Percentiles rank a stretch among this genome's conserved stretches.
These are phyloP conservation scores for Apodemus agrarius DNA, from an alignment of 2,797 vertebrate genomes.

Conservation along the genomic window DNA sequence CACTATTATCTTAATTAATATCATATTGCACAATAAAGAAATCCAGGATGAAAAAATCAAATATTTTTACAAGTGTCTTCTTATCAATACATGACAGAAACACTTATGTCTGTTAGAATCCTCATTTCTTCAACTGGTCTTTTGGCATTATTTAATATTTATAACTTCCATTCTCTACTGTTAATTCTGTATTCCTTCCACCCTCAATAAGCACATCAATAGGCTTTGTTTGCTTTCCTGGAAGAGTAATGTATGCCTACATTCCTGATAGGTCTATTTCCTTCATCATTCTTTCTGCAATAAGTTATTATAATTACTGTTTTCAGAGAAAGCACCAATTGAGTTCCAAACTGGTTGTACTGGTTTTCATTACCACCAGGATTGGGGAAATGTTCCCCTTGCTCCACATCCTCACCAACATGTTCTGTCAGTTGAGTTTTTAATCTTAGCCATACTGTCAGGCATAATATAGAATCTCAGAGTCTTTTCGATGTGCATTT, in stretches of 20 bases:
- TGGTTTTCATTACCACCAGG: too few relatives aligned
- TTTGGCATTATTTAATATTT: not conserved
- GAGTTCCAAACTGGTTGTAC: not conserved
- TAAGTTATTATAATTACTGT: not conserved
- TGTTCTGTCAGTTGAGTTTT: not conserved
- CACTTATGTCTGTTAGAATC: not conserved
- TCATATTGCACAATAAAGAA: not conserved
- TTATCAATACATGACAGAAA: too few relatives aligned
- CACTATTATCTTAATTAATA: not conserved
- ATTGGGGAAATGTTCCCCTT: not conserved
- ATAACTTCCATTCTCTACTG: not conserved
- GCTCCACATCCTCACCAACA: not conserved
- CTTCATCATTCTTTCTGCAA: not conserved
- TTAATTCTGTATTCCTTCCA: not conserved
- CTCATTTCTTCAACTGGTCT: not conserved
- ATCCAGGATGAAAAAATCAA: too few relatives aligned
- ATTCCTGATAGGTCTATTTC: not conserved
- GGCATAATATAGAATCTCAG: not conserved
- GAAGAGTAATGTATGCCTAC: not conserved
- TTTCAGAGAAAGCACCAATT: not conserved
- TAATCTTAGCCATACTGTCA: not conserved
- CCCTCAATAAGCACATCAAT: not conserved
- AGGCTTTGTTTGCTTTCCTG: too few relatives aligned
- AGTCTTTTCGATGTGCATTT: not conserved
- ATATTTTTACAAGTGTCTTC: not conserved